A percentile compares a stretch with the other conserved stretches of the same genome.
These are phyloP conservation scores for Cyaniris semiargus DNA, from an alignment of 2,888 invertebrate genomes.

Conservation along the genomic window DNA sequence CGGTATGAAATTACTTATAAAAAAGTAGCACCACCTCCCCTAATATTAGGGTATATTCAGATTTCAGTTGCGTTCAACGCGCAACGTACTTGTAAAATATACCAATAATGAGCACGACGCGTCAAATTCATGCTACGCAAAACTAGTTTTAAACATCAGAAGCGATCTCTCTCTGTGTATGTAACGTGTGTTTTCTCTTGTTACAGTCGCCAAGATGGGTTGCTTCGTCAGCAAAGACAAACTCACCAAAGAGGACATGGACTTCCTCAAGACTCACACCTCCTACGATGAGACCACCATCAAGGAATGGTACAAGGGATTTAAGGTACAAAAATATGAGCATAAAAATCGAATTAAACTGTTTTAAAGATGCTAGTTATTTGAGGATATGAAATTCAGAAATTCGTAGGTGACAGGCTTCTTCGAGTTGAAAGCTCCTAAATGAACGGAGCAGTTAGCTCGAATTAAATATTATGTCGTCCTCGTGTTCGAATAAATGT, in stretches of 20 bases:
- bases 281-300: slow-evolving; percentile 99
- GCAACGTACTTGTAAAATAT: too few species aligned
- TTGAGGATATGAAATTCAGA: too few species aligned
- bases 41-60: too few species aligned
- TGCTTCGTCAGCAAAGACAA: slow-evolving; percentile 98
- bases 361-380: too few species aligned
- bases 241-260: slow-evolving; percentile 98
- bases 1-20: too few species aligned
- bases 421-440: neutral
- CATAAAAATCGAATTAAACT: neutral
- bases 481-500: neutral
- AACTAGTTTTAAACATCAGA: neutral
- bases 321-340: slow-evolving; percentile 87
- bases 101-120: too few species aligned
- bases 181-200: slow-evolving; percentile 47
- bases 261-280: slow-evolving; percentile 98
- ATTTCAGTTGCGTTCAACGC: too few species aligned
- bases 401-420: too few species aligned
- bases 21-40: too few species aligned
- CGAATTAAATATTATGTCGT: neutral
- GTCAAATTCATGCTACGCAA: neutral
- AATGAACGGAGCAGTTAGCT: neutral
- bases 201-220: slow-evolving; percentile 85
- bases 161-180: neutral
- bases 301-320: slow-evolving; percentile 99